Conservation (phyloP, 2,113 vertebrate genomes). For the Sceloporus tristichus region DNA sequence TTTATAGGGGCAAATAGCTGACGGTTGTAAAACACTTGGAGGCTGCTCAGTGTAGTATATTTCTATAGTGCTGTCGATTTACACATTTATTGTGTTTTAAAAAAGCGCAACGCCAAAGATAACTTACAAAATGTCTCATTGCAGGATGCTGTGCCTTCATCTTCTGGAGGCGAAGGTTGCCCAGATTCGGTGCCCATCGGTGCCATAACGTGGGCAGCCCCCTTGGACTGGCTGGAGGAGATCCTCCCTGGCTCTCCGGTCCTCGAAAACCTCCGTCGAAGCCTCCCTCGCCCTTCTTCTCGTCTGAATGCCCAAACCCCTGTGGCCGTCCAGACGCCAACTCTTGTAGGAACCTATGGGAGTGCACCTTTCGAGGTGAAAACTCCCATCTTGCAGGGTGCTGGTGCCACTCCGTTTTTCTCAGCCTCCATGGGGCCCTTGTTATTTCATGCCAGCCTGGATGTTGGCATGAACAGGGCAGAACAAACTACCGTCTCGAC, state of each 20-base stretch:
- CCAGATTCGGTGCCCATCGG: neutral
- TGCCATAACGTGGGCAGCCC: constrained; percentile 65
- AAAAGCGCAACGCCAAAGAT: neutral
- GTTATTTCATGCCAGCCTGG: no score
- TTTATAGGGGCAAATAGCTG: no score
- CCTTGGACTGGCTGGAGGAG: constrained; percentile 77
- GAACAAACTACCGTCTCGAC: no score
- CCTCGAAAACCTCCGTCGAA: constrained; percentile 67
- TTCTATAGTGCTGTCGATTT: no score
- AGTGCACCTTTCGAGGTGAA: no score
- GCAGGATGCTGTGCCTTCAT: neutral
- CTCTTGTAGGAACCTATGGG: no score
- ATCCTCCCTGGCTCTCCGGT: constrained; percentile 63
- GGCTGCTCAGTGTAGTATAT: no score
- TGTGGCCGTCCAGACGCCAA: neutral
- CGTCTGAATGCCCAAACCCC: neutral
- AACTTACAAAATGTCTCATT: neutral
- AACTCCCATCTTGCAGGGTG: no score
- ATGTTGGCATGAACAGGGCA: no score
- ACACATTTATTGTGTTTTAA: no score
- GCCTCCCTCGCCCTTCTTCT: constrained; percentile 41
- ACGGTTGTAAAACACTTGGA: no score
- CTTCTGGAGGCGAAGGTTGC: neutral
- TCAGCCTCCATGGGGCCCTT: no score
- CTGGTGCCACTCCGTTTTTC: neutral